Evolutionary conservation across 1,140 invertebrate genomes (phyloP).

Genomic region (Homalodisca vitripennis): DNA sequence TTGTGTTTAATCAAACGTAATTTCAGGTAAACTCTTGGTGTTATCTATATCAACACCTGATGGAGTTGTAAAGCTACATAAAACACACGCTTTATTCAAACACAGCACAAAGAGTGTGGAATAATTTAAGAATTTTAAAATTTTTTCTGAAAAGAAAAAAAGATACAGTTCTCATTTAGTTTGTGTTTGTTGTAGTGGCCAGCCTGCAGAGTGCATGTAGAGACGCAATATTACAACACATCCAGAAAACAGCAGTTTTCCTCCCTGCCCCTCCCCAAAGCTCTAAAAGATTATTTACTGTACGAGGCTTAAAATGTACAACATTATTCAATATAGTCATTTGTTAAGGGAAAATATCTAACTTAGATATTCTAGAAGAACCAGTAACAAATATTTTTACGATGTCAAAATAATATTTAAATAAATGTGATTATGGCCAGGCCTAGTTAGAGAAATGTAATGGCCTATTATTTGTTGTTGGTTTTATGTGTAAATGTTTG

Average conservation of each 20-base stretch:
- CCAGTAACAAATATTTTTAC: not conserved
- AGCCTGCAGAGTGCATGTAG: conserved; percentile 86
- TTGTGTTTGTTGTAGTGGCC: conserved; percentile 66
- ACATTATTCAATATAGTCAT: not conserved
- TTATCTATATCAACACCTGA: not conserved
- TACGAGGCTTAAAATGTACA: conserved; percentile 36
- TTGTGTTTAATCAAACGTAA: not conserved
- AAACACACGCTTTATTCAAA: not conserved
- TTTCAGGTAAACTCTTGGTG: not conserved
- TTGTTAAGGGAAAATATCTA: not conserved
- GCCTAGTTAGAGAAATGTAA: not conserved
- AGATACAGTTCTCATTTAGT: not conserved
- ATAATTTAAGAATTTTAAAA: not conserved
- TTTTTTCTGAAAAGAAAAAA: not conserved
- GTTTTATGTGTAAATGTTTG: not conserved
- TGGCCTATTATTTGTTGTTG: not conserved
- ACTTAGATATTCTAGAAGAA: not conserved
- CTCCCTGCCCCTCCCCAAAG: conserved; percentile 79
- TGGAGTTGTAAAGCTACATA: not conserved
- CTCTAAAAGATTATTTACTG: conserved; percentile 83
- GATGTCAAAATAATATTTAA: not conserved
- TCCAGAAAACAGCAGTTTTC: conserved; percentile 68
- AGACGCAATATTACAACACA: conserved; percentile 81
- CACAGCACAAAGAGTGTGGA: not conserved
- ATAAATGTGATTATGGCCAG: not conserved